Evolutionary conservation across 1,140 invertebrate genomes (phyloP).

Genomic region (Tribolium castaneum): DNA sequence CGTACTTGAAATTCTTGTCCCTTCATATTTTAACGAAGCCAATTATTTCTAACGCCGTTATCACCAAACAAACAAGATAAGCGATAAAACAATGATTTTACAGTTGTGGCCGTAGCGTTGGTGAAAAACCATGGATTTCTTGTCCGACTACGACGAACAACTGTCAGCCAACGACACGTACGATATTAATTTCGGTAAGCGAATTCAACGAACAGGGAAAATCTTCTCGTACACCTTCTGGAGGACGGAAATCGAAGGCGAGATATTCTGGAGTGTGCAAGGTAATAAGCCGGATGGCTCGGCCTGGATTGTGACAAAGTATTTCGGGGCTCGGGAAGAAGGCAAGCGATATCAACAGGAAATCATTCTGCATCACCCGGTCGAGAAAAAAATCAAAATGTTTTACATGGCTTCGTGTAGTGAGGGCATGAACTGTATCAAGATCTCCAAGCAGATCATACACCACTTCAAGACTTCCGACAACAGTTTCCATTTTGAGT

Average conservation of each 20-base stretch:
- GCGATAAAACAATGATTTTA: neutral
- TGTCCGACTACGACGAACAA: conserved; percentile 51
- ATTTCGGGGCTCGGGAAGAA: conserved; percentile 57
- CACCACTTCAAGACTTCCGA: conserved; percentile 57
- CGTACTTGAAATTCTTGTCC: neutral
- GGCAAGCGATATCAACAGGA: conserved; percentile 58
- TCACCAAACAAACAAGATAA: neutral
- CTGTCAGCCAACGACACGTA: conserved; percentile 51
- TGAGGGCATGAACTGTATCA: conserved; percentile 57
- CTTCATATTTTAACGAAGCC: neutral
- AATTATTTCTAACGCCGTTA: neutral
- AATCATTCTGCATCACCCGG: conserved; percentile 57
- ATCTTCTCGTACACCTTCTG: conserved; percentile 61
- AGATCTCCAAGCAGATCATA: conserved; percentile 57
- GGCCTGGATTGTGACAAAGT: conserved; percentile 58
- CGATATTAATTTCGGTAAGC: conserved; percentile 55
- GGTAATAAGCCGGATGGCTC: conserved; percentile 57
- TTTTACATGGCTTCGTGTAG: conserved; percentile 54
- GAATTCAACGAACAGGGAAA: conserved; percentile 56
- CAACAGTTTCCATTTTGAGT: conserved; percentile 59
- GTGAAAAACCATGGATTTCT: conserved; percentile 50
- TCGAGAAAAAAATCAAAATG: conserved; percentile 58
- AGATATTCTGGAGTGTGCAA: conserved; percentile 61
- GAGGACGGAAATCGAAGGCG: conserved; percentile 57
- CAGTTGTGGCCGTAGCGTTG: neutral